Evolutionary conservation across 2,113 vertebrate species (phyloP).

Genomic region (Melanerpes formicivorus): DNA sequence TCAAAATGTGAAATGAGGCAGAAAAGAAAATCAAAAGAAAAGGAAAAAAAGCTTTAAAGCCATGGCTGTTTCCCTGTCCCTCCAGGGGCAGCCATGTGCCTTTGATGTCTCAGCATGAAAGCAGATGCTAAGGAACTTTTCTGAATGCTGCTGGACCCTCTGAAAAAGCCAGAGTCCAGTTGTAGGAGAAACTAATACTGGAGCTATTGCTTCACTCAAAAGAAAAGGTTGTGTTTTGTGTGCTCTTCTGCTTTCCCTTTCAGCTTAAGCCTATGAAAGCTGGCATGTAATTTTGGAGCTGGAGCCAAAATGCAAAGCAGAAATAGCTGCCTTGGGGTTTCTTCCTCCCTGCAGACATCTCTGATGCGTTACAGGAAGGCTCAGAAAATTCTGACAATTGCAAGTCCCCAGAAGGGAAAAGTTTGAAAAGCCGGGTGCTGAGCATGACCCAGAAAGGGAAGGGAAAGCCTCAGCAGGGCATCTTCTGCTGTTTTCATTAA

Average conservation of each 20-base stretch:
- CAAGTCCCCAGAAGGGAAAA: background rate
- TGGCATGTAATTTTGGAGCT: conserved; percentile 19
- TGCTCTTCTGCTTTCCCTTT: conserved; percentile 39
- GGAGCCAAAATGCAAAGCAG: conserved; percentile 42
- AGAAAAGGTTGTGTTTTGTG: conserved; percentile 14
- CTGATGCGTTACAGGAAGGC: background rate
- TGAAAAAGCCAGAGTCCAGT: background rate
- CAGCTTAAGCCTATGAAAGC: conserved; percentile 21
- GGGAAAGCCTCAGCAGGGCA: conserved; percentile 23
- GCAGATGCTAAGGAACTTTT: conserved; percentile 13
- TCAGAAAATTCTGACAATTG: conserved; percentile 26
- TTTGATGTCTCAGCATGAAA: conserved; percentile 7
- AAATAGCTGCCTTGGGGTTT: conserved; percentile 37
- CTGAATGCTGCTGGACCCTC: background rate
- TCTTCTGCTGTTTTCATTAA: conserved; percentile 31
- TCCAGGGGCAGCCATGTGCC: background rate
- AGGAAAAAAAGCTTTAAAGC: background rate
- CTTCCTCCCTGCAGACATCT: conserved; percentile 40
- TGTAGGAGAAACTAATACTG: background rate
- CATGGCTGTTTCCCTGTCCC: background rate
- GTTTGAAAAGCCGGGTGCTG: conserved; percentile 28
- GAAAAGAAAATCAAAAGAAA: background rate
- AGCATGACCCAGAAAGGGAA: conserved; percentile 50
- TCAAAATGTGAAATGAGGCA: background rate
- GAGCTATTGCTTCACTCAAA: background rate